Base-by-base conservation (phyloP, 2,888 invertebrate species). In the Ctena decussata region DNA sequence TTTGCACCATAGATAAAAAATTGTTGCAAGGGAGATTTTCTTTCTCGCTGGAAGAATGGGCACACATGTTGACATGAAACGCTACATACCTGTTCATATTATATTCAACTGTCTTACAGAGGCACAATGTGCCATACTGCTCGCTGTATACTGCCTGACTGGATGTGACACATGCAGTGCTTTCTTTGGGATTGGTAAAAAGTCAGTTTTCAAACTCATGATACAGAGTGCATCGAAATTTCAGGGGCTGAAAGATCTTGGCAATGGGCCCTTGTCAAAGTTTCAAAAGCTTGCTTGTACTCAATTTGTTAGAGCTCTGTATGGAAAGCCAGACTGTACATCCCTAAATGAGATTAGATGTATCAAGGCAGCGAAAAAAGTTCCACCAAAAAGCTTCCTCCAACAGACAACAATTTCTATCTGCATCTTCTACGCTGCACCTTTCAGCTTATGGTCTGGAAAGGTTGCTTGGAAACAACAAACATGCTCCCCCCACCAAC, bases 1-100 rank as follows among this genome's bases (percentile, higher is more conserved):
- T 1, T 5, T 74, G 24, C 78, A 82, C 32, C 78, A 82, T 46
- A 41, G 41, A 41, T 41, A 6, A 41, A 41, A 41, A 41, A 6
- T 41, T 41, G 41, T 41, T 41, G 41, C 41, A 41, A 41, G 15
- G 6, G 41, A 41, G 41, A 41, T 41, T 11, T 41, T 41, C 41
- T 41, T 41, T 21, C n/a, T 53, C 53, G 21, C 41, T 41, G 41
- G 41, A 11, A 6, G 41, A 41, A 15, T 41, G 41, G 41, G 41
- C 41, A 41, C 41, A 41, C 41, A 41, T 41, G 41, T 41, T 41
- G 41, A 41, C 15, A 5, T 53, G 53, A 53, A 15, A 15, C 18
- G 53, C 21, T 53, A n/a, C 21, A 53, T 53, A 18, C 53, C 53
- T n/a, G 53, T 53, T n/a, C 53, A 53, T n/a, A 21, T n/a, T 5